Evolutionary conservation across 2,797 vertebrate species (phyloP).

Genomic region (Denticeps clupeoides): DNA sequence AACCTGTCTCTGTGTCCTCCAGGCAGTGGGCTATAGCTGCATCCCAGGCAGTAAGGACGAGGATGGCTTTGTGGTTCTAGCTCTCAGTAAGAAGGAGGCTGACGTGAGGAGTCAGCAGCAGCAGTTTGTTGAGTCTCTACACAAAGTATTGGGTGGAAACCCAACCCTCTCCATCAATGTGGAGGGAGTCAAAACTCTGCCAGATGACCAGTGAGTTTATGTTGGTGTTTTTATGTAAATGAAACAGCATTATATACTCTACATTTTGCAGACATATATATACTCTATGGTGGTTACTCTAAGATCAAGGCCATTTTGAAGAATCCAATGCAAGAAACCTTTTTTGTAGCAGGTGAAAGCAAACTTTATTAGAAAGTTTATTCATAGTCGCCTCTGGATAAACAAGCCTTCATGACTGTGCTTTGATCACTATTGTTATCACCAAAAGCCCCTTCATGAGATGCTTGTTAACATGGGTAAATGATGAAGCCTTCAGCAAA

Average conservation of each 20-base stretch:
- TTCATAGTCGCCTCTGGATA: no score
- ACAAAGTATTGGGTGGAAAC: conserved; percentile 82
- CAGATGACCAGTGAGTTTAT: conserved; percentile 79
- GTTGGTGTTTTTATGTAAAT: background rate
- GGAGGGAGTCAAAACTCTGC: conserved; percentile 82
- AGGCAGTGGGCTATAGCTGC: conserved; percentile 93
- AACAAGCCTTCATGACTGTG: no score
- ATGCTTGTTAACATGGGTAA: no score
- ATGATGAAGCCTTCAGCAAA: no score
- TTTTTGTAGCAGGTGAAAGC: no score
- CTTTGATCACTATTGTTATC: no score
- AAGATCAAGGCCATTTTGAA: no score
- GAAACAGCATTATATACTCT: background rate
- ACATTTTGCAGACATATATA: no score
- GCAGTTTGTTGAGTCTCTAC: conserved; percentile 84
- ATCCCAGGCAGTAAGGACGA: conserved; percentile 87
- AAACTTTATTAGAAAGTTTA: no score
- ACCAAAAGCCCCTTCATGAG: no score
- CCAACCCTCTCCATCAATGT: conserved; percentile 84
- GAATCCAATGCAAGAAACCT: no score
- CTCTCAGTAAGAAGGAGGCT: conserved; percentile 82
- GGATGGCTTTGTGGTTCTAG: conserved; percentile 82
- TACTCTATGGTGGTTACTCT: no score
- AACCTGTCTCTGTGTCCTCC: conserved; percentile 9
- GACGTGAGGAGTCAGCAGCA: conserved; percentile 87